These are phyloP conservation scores for Sarcophaga bullata DNA, from an alignment of 1,140 invertebrate genomes.

Conservation along the genomic window DNA sequence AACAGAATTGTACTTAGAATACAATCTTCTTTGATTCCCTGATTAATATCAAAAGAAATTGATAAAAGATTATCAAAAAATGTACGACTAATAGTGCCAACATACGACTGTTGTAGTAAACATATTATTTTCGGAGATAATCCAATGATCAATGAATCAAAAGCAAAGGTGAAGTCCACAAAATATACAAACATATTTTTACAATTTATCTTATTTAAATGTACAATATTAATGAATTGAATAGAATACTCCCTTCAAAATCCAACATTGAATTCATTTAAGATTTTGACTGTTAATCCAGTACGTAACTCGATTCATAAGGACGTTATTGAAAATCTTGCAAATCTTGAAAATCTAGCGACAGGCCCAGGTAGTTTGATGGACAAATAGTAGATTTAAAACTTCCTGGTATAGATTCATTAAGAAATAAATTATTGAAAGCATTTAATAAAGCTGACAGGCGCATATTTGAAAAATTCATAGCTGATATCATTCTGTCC, in stretches of 20 bases:
- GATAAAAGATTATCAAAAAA: background rate
- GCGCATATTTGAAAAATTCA: no score
- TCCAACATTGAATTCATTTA: background rate
- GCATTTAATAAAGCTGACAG: no score
- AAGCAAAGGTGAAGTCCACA: slow-evolving; percentile 4
- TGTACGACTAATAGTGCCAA: slow-evolving; percentile 2
- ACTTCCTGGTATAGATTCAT: no score
- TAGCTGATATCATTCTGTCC: no score
- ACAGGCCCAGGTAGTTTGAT: no score
- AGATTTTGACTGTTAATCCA: no score
- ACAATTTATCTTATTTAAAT: background rate
- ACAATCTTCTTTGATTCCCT: slow-evolving; percentile 16
- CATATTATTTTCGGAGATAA: slow-evolving; percentile 1
- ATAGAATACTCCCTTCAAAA: slow-evolving; percentile 22
- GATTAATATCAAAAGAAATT: background rate
- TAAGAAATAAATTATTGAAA: no score
- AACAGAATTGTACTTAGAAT: background rate
- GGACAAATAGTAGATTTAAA: no score
- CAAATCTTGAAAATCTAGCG: no score
- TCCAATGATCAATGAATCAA: background rate
- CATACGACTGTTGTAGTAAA: no score
- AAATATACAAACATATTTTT: background rate
- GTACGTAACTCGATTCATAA: no score
- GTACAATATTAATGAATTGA: slow-evolving; percentile 8
- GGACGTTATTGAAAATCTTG: no score